Conservation (phyloP, 1,140 invertebrate species). For the Papilio helenus region DNA sequence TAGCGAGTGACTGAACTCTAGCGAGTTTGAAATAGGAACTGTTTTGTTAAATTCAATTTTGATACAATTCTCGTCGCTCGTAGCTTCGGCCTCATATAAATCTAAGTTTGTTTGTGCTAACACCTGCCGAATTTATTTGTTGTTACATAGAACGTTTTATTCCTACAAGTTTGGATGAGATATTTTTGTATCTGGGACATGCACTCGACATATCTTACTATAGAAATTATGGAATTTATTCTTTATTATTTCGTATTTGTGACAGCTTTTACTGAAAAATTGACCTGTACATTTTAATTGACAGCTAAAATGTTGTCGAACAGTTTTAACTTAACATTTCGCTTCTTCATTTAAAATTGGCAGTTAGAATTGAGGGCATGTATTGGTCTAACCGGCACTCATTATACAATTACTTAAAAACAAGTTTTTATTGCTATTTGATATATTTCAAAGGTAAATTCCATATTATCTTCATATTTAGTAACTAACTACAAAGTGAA, state of each 20-base stretch:
- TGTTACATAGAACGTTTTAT: background rate
- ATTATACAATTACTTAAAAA: too few species aligned
- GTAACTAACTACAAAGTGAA: background rate
- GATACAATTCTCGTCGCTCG: conserved; percentile 5
- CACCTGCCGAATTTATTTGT: background rate
- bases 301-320: too few species aligned
- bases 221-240: background rate
- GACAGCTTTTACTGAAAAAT: too few species aligned
- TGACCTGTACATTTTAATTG: too few species aligned
- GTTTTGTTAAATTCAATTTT: conserved; percentile 10
- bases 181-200: background rate
- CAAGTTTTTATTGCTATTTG: too few species aligned
- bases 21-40: background rate
- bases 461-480: too few species aligned
- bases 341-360: too few species aligned
- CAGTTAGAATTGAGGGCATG: too few species aligned
- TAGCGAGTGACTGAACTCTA: conserved; percentile 10
- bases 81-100: background rate
- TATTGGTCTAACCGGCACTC: too few species aligned
- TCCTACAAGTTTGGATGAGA: background rate
- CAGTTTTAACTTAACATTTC: too few species aligned
- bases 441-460: too few species aligned
- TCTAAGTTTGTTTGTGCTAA: background rate
- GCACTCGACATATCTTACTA: background rate
- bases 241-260: too few species aligned